These are phyloP conservation scores for Myripristis murdjan DNA, from an alignment of 2,797 vertebrate species.

Conservation along the genomic window DNA sequence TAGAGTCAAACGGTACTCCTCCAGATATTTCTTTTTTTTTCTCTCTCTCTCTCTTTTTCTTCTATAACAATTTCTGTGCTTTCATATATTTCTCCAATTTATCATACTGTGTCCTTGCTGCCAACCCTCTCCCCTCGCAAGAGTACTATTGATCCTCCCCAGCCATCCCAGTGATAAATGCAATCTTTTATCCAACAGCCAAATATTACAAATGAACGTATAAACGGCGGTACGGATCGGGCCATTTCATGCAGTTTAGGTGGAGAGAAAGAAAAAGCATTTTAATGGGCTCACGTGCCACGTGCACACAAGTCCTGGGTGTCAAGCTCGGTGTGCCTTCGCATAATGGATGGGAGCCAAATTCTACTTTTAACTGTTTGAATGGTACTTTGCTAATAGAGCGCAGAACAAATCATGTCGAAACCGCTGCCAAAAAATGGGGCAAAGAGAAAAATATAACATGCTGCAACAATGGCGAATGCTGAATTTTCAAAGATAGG, in stretches of 20 bases:
- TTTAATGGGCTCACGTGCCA: neutral
- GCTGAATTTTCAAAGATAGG: neutral
- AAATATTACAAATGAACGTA: conserved; percentile 64
- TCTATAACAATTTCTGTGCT: conserved; percentile 56
- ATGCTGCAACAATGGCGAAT: too few relatives aligned
- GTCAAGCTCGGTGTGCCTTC: neutral
- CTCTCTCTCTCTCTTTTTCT: too few relatives aligned
- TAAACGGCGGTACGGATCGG: conserved; percentile 40
- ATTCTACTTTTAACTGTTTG: neutral
- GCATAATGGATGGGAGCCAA: neutral
- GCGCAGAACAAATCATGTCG: too few relatives aligned
- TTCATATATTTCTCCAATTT: conserved; percentile 74
- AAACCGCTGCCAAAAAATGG: neutral
- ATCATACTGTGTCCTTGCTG: conserved; percentile 62
- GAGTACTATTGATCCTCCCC: conserved; percentile 70
- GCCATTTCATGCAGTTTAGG: conserved; percentile 19
- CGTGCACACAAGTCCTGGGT: too few relatives aligned
- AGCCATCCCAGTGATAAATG: conserved; percentile 66
- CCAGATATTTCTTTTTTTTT: conserved; percentile 56
- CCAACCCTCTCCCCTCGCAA: conserved; percentile 51
- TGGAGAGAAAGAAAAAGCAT: neutral
- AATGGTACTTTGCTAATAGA: neutral
- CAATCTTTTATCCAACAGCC: conserved; percentile 61
- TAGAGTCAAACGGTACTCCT: conserved; percentile 42
- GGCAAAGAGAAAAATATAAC: neutral